phyloP scores from a whole-genome alignment of 2,888 invertebrate species.

The Morinoia aosen region DNA sequence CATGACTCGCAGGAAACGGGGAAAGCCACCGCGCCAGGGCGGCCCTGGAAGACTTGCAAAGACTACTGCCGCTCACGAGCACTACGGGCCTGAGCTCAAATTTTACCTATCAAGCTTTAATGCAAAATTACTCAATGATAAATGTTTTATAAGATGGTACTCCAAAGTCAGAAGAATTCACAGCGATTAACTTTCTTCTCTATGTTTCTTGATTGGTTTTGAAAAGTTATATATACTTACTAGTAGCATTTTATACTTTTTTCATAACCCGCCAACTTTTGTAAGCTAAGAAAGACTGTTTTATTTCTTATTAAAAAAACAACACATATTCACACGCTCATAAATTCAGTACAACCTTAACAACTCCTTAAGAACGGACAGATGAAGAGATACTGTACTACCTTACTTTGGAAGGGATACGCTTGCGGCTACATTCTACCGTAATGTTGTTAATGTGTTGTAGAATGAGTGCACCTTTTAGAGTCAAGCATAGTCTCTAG shows the following conservation, averaged over 20 bases:
- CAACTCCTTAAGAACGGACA: neutral
- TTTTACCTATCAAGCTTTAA: neutral
- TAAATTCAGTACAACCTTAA: neutral
- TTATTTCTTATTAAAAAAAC: neutral
- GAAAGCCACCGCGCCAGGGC: neutral
- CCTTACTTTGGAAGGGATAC: neutral
- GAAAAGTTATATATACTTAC: too few relatives aligned
- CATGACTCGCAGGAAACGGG: constrained; percentile 46
- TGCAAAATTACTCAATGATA: too few relatives aligned
- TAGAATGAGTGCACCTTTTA: neutral
- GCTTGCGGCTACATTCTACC: neutral
- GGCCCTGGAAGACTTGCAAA: neutral
- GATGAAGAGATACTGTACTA: neutral
- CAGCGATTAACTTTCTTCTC: neutral
- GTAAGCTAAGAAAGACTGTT: neutral
- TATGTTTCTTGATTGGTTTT: too few relatives aligned
- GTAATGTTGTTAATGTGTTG: neutral
- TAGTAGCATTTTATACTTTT: too few relatives aligned
- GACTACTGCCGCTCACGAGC: neutral
- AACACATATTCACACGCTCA: neutral
- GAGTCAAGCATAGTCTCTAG: neutral
- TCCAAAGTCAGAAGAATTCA: too few relatives aligned
- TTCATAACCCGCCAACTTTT: neutral
- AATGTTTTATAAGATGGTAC: too few relatives aligned
- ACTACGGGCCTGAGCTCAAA: neutral